A percentile compares a stretch with the other conserved stretches of the same genome.
Conservation (phyloP, 2,888 invertebrate species). For the Criorhina ranunculi region DNA sequence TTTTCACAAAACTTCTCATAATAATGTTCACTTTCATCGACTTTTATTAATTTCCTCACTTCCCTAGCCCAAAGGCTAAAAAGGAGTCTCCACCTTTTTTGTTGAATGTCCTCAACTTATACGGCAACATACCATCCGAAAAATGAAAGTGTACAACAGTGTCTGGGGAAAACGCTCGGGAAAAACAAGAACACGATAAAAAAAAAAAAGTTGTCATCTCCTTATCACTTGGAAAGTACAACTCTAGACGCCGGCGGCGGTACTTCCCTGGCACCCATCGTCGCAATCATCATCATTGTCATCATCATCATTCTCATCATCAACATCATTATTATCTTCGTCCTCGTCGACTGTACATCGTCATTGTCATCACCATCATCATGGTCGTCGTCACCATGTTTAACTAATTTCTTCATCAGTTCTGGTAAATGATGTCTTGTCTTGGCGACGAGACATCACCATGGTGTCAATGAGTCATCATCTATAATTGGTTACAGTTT, state of each 20-base stretch:
- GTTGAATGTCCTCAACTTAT: conserved; percentile 28
- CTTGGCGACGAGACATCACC: conserved; percentile 71
- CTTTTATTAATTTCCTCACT: conserved; percentile 22
- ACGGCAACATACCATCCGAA: conserved; percentile 7
- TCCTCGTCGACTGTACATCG: conserved; percentile 10
- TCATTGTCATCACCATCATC: conserved; percentile 41
- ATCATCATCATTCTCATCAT: conserved; percentile 5
- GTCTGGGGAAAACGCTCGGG: neutral
- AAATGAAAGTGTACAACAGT: conserved; percentile 10
- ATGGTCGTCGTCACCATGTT: conserved; percentile 66
- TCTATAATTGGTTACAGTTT: conserved; percentile 57
- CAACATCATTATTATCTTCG: conserved; percentile 8
- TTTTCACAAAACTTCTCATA: neutral
- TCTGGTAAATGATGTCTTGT: conserved; percentile 69
- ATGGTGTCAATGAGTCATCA: conserved; percentile 73
- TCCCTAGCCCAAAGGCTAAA: neutral
- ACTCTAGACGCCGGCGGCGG: conserved; percentile 54
- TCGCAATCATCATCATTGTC: conserved; percentile 44
- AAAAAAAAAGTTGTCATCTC: conserved; percentile 72
- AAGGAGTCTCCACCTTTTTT: neutral
- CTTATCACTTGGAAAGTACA: conserved; percentile 58
- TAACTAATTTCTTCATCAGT: conserved; percentile 71
- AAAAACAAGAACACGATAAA: conserved; percentile 37
- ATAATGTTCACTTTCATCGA: neutral
- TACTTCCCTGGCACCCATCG: conserved; percentile 59